Evolutionary conservation across 2,797 vertebrate genomes (phyloP), one percentile per base, ranked within the genome.

Genomic region (Eremophila alpestris): DNA sequence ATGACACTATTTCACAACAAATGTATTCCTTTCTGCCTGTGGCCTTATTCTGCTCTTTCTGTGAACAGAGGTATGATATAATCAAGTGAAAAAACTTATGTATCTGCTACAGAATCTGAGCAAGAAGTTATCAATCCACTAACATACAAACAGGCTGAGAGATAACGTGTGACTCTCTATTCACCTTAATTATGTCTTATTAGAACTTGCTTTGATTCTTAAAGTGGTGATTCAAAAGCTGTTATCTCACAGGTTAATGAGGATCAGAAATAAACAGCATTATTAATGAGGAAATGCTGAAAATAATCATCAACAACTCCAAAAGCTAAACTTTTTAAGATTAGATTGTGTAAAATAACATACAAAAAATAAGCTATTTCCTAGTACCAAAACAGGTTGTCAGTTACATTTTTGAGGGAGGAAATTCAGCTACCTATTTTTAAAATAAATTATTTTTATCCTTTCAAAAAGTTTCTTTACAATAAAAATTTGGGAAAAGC

Each of bases 261-360:
- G 77, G 56, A 90, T 75, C 63, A 90, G 91, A 96, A 96, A 96
- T 84, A 74, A 96, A 93, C 65, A 92, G 30, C 78, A 54, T 94
- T 97, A 55, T 77, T 96, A 97, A 97, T 90, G 89, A 95, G 60
- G 55, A 82, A 92, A 83, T 80, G 51, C 78, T 45, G 41, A 96
- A 97, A 97, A 95, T 90, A 96, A 94, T 97, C 91, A 95, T 71
- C 95, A 95, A 89, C 81, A 96, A 83, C 54, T 84, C 41, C 45
- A 93, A 96, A 96, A 96, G 58, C 55, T 94, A 93, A 63, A 52
- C 64, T 96, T 95, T 67, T 79, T 16, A 84, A 96, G 45, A 95
- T 95, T 87, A 95, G 73, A 93, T 91, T 95, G 86, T 56, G 54
- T 20, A 89, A 87, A 77, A 84, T 87, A 93, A 84, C 45, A 79